A percentile compares a stretch with the other conserved stretches of the same genome.
Evolutionary conservation across 2,888 invertebrate genomes (phyloP).

Genomic region (Muschampia plurimacula): DNA sequence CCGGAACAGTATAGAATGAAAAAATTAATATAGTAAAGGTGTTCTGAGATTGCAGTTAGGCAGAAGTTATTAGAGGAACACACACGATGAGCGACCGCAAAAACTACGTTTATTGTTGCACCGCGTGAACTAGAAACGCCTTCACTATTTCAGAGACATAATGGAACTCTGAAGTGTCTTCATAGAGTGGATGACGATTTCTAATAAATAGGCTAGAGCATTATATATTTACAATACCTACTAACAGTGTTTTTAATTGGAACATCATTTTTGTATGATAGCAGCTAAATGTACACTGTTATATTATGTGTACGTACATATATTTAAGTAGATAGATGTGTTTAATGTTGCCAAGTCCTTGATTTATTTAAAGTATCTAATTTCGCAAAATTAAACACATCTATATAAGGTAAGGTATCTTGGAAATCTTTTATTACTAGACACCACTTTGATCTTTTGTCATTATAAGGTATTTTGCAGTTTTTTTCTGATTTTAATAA

Average conservation of each 20-base stretch:
- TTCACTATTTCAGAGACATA: slow-evolving; percentile 66
- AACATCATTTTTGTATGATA: neutral
- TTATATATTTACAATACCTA: no score
- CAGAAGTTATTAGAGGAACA: slow-evolving; percentile 42
- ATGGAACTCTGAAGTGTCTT: slow-evolving; percentile 66
- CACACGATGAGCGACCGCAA: slow-evolving; percentile 50
- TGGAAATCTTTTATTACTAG: no score
- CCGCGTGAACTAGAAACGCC: slow-evolving; percentile 61
- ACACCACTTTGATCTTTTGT: no score
- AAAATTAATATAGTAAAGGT: neutral
- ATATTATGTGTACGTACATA: no score
- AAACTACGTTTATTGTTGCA: slow-evolving; percentile 19
- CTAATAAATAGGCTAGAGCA: neutral
- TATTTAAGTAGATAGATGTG: no score
- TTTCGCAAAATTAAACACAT: no score
- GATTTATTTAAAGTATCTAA: no score
- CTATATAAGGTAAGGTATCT: no score
- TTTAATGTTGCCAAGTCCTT: no score
- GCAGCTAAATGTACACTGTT: no score
- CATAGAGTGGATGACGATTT: neutral
- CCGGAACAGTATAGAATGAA: neutral
- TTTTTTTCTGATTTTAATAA: no score
- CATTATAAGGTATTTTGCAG: no score
- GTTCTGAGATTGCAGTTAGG: neutral
- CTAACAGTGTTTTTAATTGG: neutral